Evolutionary conservation across 2,797 vertebrate species (phyloP).

Genomic region (Xenops minutus): DNA sequence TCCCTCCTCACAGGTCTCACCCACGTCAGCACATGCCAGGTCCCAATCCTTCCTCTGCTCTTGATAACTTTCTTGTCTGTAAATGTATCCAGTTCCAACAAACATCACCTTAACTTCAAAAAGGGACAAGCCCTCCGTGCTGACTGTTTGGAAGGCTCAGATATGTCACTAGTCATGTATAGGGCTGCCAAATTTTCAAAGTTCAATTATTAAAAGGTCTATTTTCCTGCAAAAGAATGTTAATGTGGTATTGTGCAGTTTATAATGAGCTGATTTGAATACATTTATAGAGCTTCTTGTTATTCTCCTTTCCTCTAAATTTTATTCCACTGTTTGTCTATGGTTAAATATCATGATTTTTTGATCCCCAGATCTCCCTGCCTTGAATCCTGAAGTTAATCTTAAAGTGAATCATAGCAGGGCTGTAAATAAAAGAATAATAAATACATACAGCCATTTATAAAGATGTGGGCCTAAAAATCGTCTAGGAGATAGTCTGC

Average conservation of each 20-base stretch:
- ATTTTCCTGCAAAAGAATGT: background rate
- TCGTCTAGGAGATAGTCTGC: background rate
- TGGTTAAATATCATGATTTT: background rate
- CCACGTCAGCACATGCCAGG: background rate
- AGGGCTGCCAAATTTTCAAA: background rate
- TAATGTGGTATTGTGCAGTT: background rate
- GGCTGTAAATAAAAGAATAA: background rate
- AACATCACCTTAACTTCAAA: background rate
- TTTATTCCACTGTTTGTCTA: background rate
- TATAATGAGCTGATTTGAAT: background rate
- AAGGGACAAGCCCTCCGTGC: background rate
- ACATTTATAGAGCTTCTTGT: background rate
- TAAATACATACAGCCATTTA: background rate
- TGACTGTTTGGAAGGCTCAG: background rate
- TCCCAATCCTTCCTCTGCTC: fast-evolving
- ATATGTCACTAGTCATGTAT: background rate
- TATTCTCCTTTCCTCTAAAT: background rate
- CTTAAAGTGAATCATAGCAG: background rate
- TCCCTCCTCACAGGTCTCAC: fast-evolving
- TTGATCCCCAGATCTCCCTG: background rate
- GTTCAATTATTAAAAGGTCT: background rate
- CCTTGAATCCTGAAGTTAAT: background rate
- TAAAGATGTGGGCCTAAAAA: background rate
- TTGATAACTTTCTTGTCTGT: background rate
- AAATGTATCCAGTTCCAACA: background rate